A percentile compares a stretch with the other conserved stretches of the same genome.
phyloP scores from a whole-genome alignment of 2,888 invertebrate genomes.

The Octonoba sinensis region DNA sequence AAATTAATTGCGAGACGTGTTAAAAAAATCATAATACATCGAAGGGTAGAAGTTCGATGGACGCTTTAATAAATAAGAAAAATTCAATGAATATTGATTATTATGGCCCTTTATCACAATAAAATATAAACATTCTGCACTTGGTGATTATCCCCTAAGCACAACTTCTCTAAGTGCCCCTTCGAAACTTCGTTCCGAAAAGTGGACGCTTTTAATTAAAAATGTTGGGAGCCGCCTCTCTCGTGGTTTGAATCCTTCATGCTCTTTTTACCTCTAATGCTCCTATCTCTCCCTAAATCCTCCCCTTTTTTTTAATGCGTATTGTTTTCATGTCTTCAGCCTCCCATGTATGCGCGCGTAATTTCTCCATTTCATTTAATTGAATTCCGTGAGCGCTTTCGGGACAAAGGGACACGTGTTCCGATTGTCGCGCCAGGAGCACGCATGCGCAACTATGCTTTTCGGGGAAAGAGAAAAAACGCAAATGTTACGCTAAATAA shows the following conservation, averaged over 20 bases:
- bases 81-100: too few relatives aligned
- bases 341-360: background rate
- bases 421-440: background rate
- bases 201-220: constrained; percentile 41
- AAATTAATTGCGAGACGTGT: too few relatives aligned
- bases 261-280: constrained; percentile 8
- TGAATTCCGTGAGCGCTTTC: background rate
- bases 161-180: too few relatives aligned
- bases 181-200: constrained; percentile 19
- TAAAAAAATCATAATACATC: too few relatives aligned
- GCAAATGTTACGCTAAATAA: too few relatives aligned
- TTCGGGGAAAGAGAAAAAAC: too few relatives aligned
- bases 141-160: too few relatives aligned
- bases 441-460: too few relatives aligned
- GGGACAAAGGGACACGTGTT: background rate
- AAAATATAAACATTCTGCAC: too few relatives aligned
- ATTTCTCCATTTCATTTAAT: background rate
- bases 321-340: background rate
- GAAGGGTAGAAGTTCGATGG: too few relatives aligned
- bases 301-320: background rate
- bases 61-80: too few relatives aligned
- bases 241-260: constrained; percentile 14
- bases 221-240: constrained; percentile 24
- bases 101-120: too few relatives aligned
- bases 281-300: background rate